A percentile compares a stretch with the other conserved stretches of the same genome.
Conservation (phyloP, 2,113 vertebrate species). For the Pristiophorus japonicus region DNA sequence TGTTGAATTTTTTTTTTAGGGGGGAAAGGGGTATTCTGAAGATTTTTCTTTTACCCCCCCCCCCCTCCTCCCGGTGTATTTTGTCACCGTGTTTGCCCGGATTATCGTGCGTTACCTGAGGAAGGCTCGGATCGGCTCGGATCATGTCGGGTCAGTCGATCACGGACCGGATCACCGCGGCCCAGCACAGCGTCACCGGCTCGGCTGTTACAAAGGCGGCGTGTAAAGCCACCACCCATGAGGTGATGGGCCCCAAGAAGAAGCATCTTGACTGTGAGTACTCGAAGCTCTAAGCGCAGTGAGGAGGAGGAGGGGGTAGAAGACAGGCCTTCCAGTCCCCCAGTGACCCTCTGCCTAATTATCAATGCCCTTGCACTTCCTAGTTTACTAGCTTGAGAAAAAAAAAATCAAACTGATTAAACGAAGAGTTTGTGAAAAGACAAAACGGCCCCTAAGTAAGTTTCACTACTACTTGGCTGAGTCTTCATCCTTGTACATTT, state of each 20-base stretch:
- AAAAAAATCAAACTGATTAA: not conserved
- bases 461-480: not conserved
- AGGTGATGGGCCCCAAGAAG: constrained; percentile 86
- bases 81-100: not conserved
- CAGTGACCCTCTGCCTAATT: not conserved
- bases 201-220: constrained; percentile 76
- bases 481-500: not conserved
- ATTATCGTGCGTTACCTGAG: not conserved
- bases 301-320: not conserved
- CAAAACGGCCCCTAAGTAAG: not conserved
- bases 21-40: not conserved
- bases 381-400: not conserved
- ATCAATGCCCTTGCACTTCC: not conserved
- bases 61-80: not conserved
- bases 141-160: constrained; percentile 81
- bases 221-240: constrained; percentile 82
- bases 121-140: constrained; percentile 24
- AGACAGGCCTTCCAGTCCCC: not conserved
- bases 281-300: not conserved
- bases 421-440: not conserved
- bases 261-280: constrained; percentile 67
- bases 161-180: constrained; percentile 76
- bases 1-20: not conserved
- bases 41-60: no score
- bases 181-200: constrained; percentile 78